phyloP scores from a whole-genome alignment of 2,113 vertebrate species.

The Aegithalos caudatus region DNA sequence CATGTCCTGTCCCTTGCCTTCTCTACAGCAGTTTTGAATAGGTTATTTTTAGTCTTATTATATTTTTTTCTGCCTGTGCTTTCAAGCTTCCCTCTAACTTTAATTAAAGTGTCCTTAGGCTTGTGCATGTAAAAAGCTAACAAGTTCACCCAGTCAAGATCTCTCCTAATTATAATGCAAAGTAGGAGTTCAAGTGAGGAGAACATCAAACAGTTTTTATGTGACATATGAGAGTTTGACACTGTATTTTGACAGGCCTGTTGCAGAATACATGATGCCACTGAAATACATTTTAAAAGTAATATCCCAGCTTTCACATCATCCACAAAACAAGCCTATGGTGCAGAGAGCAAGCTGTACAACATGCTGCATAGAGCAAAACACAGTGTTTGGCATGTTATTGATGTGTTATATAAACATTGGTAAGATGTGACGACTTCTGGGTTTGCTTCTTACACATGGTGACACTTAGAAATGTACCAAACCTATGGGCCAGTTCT shows the following conservation, averaged over 20 bases:
- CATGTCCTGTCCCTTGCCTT: conserved; percentile 19
- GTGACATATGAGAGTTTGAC: conserved; percentile 33
- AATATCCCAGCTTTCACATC: conserved; percentile 38
- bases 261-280: background rate
- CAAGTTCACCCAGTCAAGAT: conserved; percentile 22
- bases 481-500: background rate
- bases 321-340: background rate
- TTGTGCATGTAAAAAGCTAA: conserved; percentile 21
- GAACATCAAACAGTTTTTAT: conserved; percentile 45
- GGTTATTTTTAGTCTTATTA: conserved; percentile 20
- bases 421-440: background rate
- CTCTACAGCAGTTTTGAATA: background rate
- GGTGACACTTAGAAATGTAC: background rate
- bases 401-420: conserved; percentile 36
- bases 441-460: background rate
- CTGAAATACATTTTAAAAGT: background rate
- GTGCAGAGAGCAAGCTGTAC: conserved; percentile 7
- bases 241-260: conserved; percentile 37
- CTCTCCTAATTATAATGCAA: conserved; percentile 48
- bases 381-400: background rate
- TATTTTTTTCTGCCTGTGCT: conserved; percentile 40
- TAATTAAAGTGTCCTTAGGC: conserved; percentile 54
- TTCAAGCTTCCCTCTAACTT: conserved; percentile 47
- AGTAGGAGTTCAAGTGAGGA: conserved; percentile 49
- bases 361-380: conserved; percentile 1